These are phyloP conservation scores for Thera obeliscata DNA, from an alignment of 2,888 invertebrate species.

Conservation along the genomic window DNA sequence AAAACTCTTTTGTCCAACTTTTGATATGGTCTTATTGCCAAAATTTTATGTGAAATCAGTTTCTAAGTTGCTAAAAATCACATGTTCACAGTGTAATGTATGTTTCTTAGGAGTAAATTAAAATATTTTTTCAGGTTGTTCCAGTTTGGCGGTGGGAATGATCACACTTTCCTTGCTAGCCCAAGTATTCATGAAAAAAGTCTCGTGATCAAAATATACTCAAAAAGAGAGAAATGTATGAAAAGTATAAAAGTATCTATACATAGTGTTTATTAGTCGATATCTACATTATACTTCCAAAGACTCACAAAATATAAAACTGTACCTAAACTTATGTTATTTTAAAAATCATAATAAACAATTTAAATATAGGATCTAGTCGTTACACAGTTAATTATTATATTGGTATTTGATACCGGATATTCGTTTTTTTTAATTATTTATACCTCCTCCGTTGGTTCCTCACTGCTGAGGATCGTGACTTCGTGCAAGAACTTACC, in stretches of 20 bases:
- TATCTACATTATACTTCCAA: constrained; percentile 12
- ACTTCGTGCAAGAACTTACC: no score
- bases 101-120: background rate
- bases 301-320: constrained; percentile 8
- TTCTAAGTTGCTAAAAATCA: no score
- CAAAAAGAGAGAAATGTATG: background rate
- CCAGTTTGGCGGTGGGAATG: constrained; percentile 30
- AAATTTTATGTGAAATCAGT: no score
- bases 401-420: constrained; percentile 28
- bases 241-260: background rate
- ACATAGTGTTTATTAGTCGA: background rate
- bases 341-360: constrained; percentile 30
- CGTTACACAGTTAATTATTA: constrained; percentile 34
- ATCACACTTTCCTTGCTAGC: constrained; percentile 38
- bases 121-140: constrained; percentile 40
- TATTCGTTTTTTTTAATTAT: background rate
- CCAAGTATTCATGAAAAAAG: constrained; percentile 43
- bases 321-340: constrained; percentile 21
- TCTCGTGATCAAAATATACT: constrained; percentile 46
- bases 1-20: no score
- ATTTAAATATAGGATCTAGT: constrained; percentile 40
- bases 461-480: no score
- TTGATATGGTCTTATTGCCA: no score
- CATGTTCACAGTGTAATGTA: background rate
- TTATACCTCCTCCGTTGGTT: background rate